Base-by-base conservation (phyloP, 2,797 vertebrate species). In the Sparus aurata region DNA sequence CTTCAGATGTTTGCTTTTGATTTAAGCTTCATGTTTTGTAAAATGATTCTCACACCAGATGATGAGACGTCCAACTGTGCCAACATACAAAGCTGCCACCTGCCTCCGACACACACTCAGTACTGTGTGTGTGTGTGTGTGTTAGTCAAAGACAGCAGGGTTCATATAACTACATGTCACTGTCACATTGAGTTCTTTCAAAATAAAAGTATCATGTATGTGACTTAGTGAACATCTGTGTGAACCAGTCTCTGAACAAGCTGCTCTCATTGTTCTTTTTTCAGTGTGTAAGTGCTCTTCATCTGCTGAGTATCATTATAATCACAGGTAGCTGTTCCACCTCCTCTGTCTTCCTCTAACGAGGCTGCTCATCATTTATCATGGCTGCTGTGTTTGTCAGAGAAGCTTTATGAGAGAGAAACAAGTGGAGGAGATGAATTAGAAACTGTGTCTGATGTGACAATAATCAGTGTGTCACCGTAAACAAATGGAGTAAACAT, bases 341-440 rank as follows among this genome's bases (percentile, higher is more conserved):
- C 47, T 79, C 34, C 49, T 61, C 55, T 54, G 47, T 73, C 62
- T 61, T 38, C 54, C 54, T 61, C 55, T 25, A 46, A 72, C 62
- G 38, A 58, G 62, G 20, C 47, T 12, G 17, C 1, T 60, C 20
- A 45, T 67, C 34, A 43, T 79, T 73, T 30, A 57, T 67, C 73
- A 62, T 50, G 22, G 2, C 54, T 59, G 58, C 54, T 52, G 41
- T 68, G 52, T 75, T 57, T 72, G 38, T 16, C 67, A 70, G 60
- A 13, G 67, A 16, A 18, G 43, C 41, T 54, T 25, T 12, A 38
- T 23, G 16, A 53, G 27, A 52, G 23, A 15, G 16, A 67, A 12
- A 34, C 22, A 53, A 15, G 72, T 18, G 60, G 38, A 58, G 59
- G 34, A 69, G 34, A 58, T 23, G 9, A 27, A 68, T 49, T 25